Percentiles rank a stretch among this genome's conserved stretches.
These are phyloP conservation scores for Rosalia funebris DNA, from an alignment of 2,888 invertebrate genomes.

Conservation along the genomic window DNA sequence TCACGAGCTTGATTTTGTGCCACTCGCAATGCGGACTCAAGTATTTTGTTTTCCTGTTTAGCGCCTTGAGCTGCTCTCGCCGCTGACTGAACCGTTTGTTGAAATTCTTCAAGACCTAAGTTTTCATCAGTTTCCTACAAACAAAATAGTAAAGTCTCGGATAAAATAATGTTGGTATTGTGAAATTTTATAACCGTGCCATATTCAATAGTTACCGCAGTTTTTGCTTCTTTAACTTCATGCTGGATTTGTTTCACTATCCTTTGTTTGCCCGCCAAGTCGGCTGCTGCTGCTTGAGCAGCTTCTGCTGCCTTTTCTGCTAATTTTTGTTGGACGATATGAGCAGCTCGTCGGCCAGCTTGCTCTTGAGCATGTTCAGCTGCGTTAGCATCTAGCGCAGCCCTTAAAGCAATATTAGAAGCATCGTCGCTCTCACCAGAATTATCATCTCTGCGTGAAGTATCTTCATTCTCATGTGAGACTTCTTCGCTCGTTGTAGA, in stretches of 20 bases:
- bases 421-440: conserved; percentile 52
- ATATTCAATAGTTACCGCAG: conserved; percentile 43
- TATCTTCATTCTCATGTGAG: no score
- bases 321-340: conserved; percentile 74
- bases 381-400: conserved; percentile 78
- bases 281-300: conserved; percentile 77
- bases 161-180: no score
- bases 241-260: conserved; percentile 74
- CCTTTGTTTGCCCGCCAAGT: conserved; percentile 64
- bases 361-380: conserved; percentile 62
- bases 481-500: no score
- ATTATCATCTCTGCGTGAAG: background rate
- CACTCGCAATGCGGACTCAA: background rate
- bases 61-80: background rate
- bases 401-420: conserved; percentile 75
- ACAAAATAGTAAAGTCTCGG: conserved; percentile 38
- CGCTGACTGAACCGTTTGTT: conserved; percentile 71
- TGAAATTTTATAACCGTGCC: no score
- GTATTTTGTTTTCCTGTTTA: background rate
- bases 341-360: conserved; percentile 76
- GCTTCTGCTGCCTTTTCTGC: conserved; percentile 78
- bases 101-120: conserved; percentile 69
- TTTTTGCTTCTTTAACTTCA: conserved; percentile 72
- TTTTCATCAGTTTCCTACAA: conserved; percentile 61
- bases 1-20: background rate